Percentiles rank a stretch among this genome's conserved stretches.
These are phyloP conservation scores for Scomber scombrus DNA, from an alignment of 2,113 vertebrate genomes.

Conservation along the genomic window DNA sequence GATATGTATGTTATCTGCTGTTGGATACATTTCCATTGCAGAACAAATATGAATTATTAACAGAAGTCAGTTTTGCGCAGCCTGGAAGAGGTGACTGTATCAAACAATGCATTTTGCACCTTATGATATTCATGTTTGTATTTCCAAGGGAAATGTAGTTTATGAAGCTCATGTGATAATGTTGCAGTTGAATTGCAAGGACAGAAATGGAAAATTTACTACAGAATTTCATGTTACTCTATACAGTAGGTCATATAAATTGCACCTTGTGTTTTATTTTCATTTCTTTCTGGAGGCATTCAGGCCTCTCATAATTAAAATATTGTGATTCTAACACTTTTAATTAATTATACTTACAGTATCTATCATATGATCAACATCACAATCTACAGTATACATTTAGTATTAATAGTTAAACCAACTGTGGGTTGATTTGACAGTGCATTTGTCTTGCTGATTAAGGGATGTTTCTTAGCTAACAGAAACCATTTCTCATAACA, in stretches of 20 bases:
- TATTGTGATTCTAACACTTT: constrained; percentile 68
- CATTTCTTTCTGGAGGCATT: constrained; percentile 49
- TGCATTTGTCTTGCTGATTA: constrained; percentile 51
- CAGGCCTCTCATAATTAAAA: constrained; percentile 46
- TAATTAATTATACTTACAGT: constrained; percentile 66
- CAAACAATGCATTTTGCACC: constrained; percentile 85
- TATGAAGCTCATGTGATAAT: constrained; percentile 88
- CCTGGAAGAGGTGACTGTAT: constrained; percentile 71
- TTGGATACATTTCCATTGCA: constrained; percentile 77
- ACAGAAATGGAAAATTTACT: constrained; percentile 84
- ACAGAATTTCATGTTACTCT: constrained; percentile 74
- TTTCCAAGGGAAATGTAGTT: constrained; percentile 89
- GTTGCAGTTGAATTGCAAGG: constrained; percentile 91
- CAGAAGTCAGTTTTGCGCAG: constrained; percentile 60
- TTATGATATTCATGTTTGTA: constrained; percentile 86
- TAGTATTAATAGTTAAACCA: constrained; percentile 60
- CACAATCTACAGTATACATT: constrained; percentile 62
- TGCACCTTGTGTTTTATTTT: constrained; percentile 66
- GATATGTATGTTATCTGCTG: constrained; percentile 62
- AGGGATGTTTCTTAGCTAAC: constrained; percentile 49
- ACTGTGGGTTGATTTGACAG: constrained; percentile 64
- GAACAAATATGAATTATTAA: constrained; percentile 78
- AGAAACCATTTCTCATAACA: constrained; percentile 46
- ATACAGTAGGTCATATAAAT: constrained; percentile 55
- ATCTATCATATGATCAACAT: constrained; percentile 64